A percentile compares a stretch with the other conserved stretches of the same genome.
Conservation (phyloP, 2,113 vertebrate genomes). For the Mus pahari region DNA sequence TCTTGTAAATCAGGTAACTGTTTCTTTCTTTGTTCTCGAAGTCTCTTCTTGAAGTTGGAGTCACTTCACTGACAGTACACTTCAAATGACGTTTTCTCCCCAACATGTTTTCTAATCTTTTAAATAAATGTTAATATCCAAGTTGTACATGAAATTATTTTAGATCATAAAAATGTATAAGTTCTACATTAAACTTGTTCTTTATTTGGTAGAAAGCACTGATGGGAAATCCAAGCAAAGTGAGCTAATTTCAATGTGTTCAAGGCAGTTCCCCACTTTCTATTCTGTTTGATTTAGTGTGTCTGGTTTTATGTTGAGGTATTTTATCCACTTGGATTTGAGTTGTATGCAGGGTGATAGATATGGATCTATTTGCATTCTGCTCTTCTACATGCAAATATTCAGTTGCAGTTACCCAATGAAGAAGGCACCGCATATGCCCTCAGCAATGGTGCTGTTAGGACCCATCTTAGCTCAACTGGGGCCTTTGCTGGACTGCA, state of each 20-base stretch:
- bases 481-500: background rate
- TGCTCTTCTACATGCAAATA: background rate
- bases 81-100: too few species aligned
- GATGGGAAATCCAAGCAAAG: conserved; percentile 96
- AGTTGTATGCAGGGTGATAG: background rate
- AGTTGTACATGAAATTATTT: conserved; percentile 2
- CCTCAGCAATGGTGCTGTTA: conserved; percentile 89
- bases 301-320: background rate
- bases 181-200: conserved; percentile 86
- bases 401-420: conserved; percentile 91
- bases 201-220: conserved; percentile 97
- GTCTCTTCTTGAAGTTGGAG: conserved; percentile 91
- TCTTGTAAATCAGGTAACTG: conserved; percentile 96
- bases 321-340: background rate
- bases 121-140: conserved; percentile 8
- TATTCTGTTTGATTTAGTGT: too few species aligned
- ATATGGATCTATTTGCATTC: background rate
- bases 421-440: conserved; percentile 91
- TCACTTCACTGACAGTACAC: too few species aligned
- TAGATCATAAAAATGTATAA: conserved; percentile 15
- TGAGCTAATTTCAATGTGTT: conserved; percentile 96
- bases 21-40: conserved; percentile 87
- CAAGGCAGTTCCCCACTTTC: too few species aligned
- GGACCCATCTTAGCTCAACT: conserved; percentile 85
- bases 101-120: background rate